Evolutionary conservation across 2,888 invertebrate genomes (phyloP), one percentile per base, ranked within the genome.

Genomic region (Aspidiotus destructor): DNA sequence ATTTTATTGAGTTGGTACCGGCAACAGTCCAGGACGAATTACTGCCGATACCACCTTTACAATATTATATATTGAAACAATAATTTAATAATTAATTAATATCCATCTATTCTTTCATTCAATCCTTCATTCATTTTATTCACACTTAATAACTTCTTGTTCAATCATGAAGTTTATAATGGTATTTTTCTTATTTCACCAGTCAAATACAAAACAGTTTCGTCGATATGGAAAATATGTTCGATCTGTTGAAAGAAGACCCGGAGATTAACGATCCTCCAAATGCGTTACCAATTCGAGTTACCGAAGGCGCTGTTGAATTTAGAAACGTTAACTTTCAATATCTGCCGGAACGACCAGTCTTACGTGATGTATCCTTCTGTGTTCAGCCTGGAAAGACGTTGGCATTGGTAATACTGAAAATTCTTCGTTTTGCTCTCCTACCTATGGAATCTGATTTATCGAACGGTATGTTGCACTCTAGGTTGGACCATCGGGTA

Each of bases 191-290:
- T 74, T 74, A 17, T 28, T 28, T 28, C 28, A 28, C 28, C 77
- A 92, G 97, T 76, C 90, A 92, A 69, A 96, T 98, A 70, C 98
- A 98, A 77, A 93, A 92, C 80, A 92, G 95, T 76, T 98, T 99
- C 76, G 87, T 98, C 16, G 98, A 99, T 76, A 98, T 98, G 98
- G 98, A 99, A 79, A 98, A 98, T 78, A 97, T 99, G 98, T 94
- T 98, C 77, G 96, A 97, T 73, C 79, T 99, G 71, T 81, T 99
- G 75, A 84, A 88, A 53, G 92, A 93, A 75, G 85, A 89, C 58
- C 85, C 88, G 67, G 96, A 98, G 80, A 85, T 97, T 40, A 81
- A 85, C 5, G 95, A 98, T 79, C 85, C 86, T 0, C 84, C 87
- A 0, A 87, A 88, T 67, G 93, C 95, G 9, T 83, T 84, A 0